Base-by-base conservation (phyloP, 2,113 vertebrate species). In the Sylvietta virens region DNA sequence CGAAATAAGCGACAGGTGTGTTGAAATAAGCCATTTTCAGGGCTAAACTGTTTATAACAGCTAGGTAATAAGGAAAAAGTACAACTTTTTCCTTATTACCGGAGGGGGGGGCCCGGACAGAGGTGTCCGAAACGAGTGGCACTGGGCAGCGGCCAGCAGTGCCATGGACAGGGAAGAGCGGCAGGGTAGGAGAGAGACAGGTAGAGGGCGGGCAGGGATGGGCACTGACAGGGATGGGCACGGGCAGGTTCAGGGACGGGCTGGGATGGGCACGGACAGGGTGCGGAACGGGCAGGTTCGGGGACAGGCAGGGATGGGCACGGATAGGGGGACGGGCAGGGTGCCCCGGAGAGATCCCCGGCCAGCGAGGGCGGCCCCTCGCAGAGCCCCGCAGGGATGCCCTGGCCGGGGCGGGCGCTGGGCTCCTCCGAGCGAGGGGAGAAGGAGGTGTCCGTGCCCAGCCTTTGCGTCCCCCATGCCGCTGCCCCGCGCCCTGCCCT, bases 81-180 rank as follows among this genome's bases (percentile, higher is more conserved):
- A 1, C 8, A 48, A 11, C 18, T 16, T 0, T n/a, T n/a, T n/a
- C n/a, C n/a, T n/a, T n/a, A n/a, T n/a, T n/a, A n/a, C n/a, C n/a
- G n/a, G n/a, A n/a, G n/a, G n/a, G n/a, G n/a, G 21, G 31, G 13
- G 7, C 11, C 11, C 1, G 10, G 15, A 60, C 12, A 39, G 10
- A 13, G 16, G 9, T 11, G 10, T 8, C 17, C 0, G 2, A 66
- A 33, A 4, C 13, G 4, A 37, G 37, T 0, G 8, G 10, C 26
- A 8, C 5, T 0, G 44, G 4, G 15, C 13, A 71, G 27, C 0
- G 1, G 1, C 1, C 42, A 1, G 9, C 20, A 16, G 31, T 0
- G 12, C 6, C 2, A 6, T 5, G 10, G 27, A 3, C n/a, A 8
- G n/a, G 40, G 26, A 4, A 56, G 10, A 0, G 6, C 1, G 1